A percentile compares a stretch with the other conserved stretches of the same genome.
These are phyloP conservation scores for Idris sp. DNA, from an alignment of 1,140 invertebrate genomes.

Conservation along the genomic window DNA sequence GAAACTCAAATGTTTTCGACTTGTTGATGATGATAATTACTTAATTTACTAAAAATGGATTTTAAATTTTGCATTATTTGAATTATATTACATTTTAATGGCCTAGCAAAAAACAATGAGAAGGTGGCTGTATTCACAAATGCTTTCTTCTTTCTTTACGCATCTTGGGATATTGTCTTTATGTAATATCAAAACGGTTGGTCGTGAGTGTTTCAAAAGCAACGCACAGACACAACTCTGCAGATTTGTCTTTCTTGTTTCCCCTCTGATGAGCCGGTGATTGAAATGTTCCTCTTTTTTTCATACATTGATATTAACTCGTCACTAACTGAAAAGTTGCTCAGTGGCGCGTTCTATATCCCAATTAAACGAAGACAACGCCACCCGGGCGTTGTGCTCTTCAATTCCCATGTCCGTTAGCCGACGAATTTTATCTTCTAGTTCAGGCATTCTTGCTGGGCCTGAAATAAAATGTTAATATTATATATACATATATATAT, in stretches of 20 bases:
- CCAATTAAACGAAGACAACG: conserved; percentile 93
- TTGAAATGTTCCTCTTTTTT: no score
- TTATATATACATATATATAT: conserved; percentile 19
- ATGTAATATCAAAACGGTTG: conserved; percentile 21
- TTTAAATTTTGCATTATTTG: no score
- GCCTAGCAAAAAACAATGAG: no score
- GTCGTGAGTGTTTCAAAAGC: conserved; percentile 18
- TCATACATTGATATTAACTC: conserved; percentile 39
- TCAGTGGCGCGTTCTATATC: conserved; percentile 92
- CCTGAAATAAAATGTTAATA: conserved; percentile 79
- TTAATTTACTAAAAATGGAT: no score
- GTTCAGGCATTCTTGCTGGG: conserved; percentile 85
- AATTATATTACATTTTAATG: conserved; percentile 72
- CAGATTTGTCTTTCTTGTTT: conserved; percentile 5
- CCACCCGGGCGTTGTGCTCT: conserved; percentile 88
- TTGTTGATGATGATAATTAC: no score
- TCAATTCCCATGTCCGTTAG: conserved; percentile 93
- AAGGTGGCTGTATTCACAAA: no score
- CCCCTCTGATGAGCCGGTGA: no score
- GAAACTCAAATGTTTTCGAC: no score
- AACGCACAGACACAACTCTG: conserved; percentile 11
- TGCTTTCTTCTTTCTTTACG: conserved; percentile 1
- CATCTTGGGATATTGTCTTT: conserved; percentile 42
- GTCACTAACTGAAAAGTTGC: conserved; percentile 90
- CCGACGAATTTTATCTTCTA: conserved; percentile 89